Base-by-base conservation (phyloP, 2,888 invertebrate genomes). In the Ischnura elegans region DNA sequence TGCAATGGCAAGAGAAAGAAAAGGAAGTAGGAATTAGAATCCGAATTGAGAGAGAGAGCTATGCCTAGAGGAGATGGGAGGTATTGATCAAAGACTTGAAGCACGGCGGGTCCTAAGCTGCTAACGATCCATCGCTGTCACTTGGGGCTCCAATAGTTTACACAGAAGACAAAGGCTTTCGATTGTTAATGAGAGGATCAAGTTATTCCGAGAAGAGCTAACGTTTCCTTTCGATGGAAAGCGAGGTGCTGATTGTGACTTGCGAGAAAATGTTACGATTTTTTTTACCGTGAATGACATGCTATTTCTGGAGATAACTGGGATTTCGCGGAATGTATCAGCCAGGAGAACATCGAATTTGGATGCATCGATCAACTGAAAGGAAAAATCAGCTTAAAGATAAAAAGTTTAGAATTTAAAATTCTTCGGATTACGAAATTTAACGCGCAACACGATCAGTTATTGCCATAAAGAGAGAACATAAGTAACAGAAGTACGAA, bases 121-220 rank as follows among this genome's bases (percentile, higher is more conserved):
- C 13, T 13, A 76, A 76, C 29, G 36, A 76, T 76, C 25, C 76
- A 76, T 76, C 76, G 76, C 76, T 36, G 76, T 76, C 76, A 76
- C 76, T 76, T 76, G 36, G 36, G 36, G 76, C 76, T 76, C 76
- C 10, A 76, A 76, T 76, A 76, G 36, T 76, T 76, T 76, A 76
- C 76, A n/a, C 13, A 76, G 25, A 76, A 76, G 76, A 76, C 76
- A 76, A 36, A 76, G 76, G 76, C 76, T 76, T 76, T 76, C 76
- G 13, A 76, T 76, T 76, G 76, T 76, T 76, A 36, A 36, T 76
- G 76, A 36, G 36, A 76, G 36, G 76, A 76, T 76, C 76, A 76
- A 76, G 36, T 76, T 76, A 29, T 76, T 36, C 76, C 36, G 21
- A 2, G 76, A 76, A 25, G 76, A 16, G 76, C 66, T 76, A 76